Conservation (phyloP, 2,797 vertebrate species). For the Scyliorhinus canicula region DNA sequence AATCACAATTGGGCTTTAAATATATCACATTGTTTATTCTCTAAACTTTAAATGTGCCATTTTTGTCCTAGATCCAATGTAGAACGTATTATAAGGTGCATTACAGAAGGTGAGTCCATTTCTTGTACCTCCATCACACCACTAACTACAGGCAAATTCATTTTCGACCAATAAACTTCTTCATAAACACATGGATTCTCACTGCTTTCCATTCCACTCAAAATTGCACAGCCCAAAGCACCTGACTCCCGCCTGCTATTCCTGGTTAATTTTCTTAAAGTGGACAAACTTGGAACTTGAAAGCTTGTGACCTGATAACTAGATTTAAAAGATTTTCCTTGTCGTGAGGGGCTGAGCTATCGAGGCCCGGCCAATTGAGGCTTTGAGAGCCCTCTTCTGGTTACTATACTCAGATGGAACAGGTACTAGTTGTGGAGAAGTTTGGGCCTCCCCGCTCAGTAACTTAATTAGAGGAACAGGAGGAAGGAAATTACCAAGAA, state of each 20-base stretch:
- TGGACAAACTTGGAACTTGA: neutral
- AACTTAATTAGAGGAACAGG: too few relatives aligned
- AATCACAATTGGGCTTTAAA: neutral
- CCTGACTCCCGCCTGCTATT: neutral
- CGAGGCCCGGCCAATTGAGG: neutral
- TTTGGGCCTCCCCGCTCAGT: neutral
- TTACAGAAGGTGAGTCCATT: neutral
- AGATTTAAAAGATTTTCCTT: neutral
- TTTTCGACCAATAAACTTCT: neutral
- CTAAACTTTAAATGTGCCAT: neutral
- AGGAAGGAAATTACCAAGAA: too few relatives aligned
- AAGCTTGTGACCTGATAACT: too few relatives aligned
- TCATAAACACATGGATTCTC: neutral
- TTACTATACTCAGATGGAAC: neutral
- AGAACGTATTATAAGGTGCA: too few relatives aligned
- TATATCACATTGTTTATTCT: neutral
- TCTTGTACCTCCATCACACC: neutral
- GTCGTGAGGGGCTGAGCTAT: neutral
- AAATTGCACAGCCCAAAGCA: neutral
- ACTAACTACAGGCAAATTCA: neutral
- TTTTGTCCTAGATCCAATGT: neutral
- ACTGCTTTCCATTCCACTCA: neutral
- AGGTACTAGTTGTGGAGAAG: neutral
- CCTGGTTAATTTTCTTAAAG: neutral
- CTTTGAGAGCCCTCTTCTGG: neutral